Conservation (phyloP, 1,140 invertebrate genomes). For the Aphidius gifuensis region DNA sequence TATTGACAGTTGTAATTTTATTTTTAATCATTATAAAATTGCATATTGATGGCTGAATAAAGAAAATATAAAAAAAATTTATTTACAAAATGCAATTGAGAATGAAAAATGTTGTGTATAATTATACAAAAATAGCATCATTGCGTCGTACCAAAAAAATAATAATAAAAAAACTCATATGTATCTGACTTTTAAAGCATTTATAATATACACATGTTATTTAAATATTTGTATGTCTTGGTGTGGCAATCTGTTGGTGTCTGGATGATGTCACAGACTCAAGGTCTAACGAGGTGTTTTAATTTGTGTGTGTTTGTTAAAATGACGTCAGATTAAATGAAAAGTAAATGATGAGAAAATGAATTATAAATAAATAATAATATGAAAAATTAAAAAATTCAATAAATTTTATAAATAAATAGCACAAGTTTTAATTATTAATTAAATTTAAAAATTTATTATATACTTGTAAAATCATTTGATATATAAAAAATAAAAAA, state of each 20-base stretch:
- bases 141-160: conserved; percentile 9
- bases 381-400: background rate
- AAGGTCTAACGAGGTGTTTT: conserved; percentile 33
- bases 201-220: no score
- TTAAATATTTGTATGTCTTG: no score
- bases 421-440: no score
- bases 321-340: conserved; percentile 5
- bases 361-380: background rate
- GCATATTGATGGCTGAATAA: no score
- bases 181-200: no score
- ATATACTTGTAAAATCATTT: background rate
- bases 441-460: no score
- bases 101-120: background rate
- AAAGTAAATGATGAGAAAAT: conserved; percentile 1
- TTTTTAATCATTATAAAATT: no score
- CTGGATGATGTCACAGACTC: conserved; percentile 31
- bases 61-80: background rate
- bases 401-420: no score
- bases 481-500: background rate
- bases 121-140: conserved; percentile 7
- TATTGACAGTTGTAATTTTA: no score
- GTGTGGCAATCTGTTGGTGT: no score
- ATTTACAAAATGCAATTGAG: conserved; percentile 1
- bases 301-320: conserved; percentile 21
- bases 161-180: background rate